phyloP scores from a whole-genome alignment of 2,888 invertebrate genomes.

The Patella ulyssiponensis region DNA sequence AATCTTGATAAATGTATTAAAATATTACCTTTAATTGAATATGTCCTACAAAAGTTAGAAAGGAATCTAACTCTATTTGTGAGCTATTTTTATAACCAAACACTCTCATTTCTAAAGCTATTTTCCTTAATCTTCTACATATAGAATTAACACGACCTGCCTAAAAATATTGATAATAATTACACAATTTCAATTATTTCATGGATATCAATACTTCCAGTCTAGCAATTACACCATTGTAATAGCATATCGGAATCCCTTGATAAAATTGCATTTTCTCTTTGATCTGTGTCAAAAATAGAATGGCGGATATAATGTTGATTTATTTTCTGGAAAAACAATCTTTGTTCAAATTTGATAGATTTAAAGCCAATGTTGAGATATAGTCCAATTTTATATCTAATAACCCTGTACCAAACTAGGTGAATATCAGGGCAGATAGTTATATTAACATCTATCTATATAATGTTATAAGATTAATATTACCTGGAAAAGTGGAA shows the following conservation, averaged over 20 bases:
- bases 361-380: not conserved
- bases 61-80: slow-evolving; percentile 69
- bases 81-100: slow-evolving; percentile 70
- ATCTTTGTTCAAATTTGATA: not conserved
- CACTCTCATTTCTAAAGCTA: slow-evolving; percentile 69
- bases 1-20: no score
- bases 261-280: no score
- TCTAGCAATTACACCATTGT: no score
- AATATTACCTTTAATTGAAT: slow-evolving; percentile 63
- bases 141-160: slow-evolving; percentile 71
- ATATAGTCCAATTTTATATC: not conserved
- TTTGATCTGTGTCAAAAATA: no score
- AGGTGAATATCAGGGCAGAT: no score
- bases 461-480: not conserved
- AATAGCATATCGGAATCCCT: no score
- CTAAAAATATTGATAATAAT: slow-evolving; percentile 44
- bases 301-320: not conserved
- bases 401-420: not conserved
- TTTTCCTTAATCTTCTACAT: slow-evolving; percentile 67
- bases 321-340: not conserved
- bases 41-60: slow-evolving; percentile 67
- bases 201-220: no score
- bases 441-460: no score
- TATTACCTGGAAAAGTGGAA: slow-evolving; percentile 69
- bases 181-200: not conserved